A percentile compares a stretch with the other conserved stretches of the same genome.
phyloP scores from a whole-genome alignment of 2,888 invertebrate species.

The Pristionchus exspectatus region DNA sequence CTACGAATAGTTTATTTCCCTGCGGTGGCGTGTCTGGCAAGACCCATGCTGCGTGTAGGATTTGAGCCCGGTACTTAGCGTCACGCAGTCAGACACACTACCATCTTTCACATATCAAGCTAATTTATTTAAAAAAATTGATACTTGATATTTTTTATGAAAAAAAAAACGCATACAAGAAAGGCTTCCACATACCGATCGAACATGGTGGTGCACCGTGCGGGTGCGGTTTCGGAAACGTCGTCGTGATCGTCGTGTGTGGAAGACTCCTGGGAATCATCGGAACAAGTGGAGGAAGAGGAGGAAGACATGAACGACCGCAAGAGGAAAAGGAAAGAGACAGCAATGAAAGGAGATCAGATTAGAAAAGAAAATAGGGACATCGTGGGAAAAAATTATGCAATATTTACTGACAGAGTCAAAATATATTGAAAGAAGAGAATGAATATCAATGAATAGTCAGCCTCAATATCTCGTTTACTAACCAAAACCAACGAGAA shows the following conservation, averaged over 20 bases:
- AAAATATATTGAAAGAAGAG: no score
- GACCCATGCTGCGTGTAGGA: no score
- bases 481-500: not conserved
- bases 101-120: no score
- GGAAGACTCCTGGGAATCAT: not conserved
- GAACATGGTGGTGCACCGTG: constrained; percentile 32
- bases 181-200: not conserved
- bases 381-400: no score
- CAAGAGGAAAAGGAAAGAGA: not conserved
- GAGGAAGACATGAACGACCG: constrained; percentile 7
- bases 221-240: not conserved
- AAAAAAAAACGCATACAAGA: not conserved
- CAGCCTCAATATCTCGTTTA: not conserved
- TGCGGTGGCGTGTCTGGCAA: no score
- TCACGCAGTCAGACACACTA: no score
- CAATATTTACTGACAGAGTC: no score
- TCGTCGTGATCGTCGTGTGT: not conserved
- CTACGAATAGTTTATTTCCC: no score
- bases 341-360: not conserved
- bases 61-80: no score
- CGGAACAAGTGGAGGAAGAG: not conserved
- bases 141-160: no score
- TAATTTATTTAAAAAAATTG: no score
- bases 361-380: not conserved
- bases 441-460: no score